These are phyloP conservation scores for Brachionus rubens DNA, from an alignment of 1,140 invertebrate genomes.

Conservation along the genomic window DNA sequence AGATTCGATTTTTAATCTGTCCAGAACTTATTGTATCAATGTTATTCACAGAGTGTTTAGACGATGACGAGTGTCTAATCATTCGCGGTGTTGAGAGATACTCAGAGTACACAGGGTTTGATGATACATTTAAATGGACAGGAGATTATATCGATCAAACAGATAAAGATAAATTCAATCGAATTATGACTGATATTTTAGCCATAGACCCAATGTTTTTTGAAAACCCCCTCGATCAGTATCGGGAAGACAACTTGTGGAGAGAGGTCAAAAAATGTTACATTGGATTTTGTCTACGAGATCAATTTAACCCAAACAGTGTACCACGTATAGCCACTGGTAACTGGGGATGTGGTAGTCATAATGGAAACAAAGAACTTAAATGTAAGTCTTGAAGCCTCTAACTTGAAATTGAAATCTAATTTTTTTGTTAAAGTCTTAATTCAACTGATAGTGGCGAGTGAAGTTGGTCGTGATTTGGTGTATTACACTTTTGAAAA, in stretches of 20 bases:
- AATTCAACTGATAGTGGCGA: constrained; percentile 38
- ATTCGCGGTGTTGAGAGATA: constrained; percentile 73
- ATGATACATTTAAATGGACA: constrained; percentile 73
- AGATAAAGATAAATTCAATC: constrained; percentile 42
- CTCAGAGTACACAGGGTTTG: constrained; percentile 81
- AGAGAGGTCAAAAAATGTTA: constrained; percentile 43
- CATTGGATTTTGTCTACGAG: constrained; percentile 13
- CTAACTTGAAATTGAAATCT: neutral
- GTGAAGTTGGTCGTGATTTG: constrained; percentile 33
- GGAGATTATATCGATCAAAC: constrained; percentile 69
- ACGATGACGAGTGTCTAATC: constrained; percentile 76
- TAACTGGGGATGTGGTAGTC: constrained; percentile 96
- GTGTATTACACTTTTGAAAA: constrained; percentile 43
- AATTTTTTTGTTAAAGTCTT: neutral
- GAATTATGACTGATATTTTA: constrained; percentile 21
- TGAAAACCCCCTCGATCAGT: neutral
- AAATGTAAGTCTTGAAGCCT: constrained; percentile 58
- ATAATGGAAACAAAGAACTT: constrained; percentile 75
- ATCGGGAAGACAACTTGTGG: neutral
- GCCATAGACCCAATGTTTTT: constrained; percentile 32
- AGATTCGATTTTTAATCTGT: constrained; percentile 92
- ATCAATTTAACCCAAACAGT: neutral
- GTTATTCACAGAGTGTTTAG: constrained; percentile 79
- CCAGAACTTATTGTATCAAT: constrained; percentile 85
- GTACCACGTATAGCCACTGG: constrained; percentile 74